Evolutionary conservation across 2,113 vertebrate species (phyloP).

Genomic region (Syrmaticus mikado): DNA sequence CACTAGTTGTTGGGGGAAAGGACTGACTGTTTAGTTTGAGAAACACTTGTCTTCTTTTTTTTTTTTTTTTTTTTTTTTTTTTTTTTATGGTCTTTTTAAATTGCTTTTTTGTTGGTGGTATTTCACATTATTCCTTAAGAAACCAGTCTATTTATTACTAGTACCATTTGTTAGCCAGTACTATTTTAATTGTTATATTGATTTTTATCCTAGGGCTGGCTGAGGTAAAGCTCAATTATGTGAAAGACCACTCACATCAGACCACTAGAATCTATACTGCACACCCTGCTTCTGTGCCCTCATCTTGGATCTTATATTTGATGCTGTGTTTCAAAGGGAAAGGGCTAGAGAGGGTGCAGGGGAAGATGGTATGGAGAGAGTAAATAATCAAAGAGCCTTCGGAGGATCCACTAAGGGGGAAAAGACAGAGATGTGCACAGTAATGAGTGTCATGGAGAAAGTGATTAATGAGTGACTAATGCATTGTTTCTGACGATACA

Average conservation of each 20-base stretch:
- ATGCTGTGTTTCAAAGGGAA: background rate
- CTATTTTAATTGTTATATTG: background rate
- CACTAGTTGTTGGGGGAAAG: background rate
- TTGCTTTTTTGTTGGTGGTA: background rate
- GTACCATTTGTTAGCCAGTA: background rate
- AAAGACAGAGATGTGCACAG: conserved; percentile 8
- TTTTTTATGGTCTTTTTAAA: background rate
- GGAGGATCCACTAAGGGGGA: conserved; percentile 11
- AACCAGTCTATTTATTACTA: background rate
- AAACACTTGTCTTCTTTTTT: background rate
- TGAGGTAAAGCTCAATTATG: background rate
- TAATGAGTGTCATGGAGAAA: conserved; percentile 50
- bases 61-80: background rate
- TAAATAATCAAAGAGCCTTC: conserved; percentile 15
- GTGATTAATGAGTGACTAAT: conserved; percentile 60
- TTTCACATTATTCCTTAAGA: background rate
- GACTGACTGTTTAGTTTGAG: background rate
- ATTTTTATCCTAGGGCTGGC: background rate
- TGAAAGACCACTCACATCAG: background rate
- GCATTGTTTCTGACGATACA: conserved; percentile 57
- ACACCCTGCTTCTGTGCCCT: background rate
- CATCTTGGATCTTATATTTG: background rate
- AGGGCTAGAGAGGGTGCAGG: background rate
- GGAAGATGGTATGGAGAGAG: background rate
- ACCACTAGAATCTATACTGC: background rate